Evolutionary conservation across 2,888 invertebrate genomes (phyloP), one percentile per base, ranked within the genome.

Genomic region (Melipona beecheii): DNA sequence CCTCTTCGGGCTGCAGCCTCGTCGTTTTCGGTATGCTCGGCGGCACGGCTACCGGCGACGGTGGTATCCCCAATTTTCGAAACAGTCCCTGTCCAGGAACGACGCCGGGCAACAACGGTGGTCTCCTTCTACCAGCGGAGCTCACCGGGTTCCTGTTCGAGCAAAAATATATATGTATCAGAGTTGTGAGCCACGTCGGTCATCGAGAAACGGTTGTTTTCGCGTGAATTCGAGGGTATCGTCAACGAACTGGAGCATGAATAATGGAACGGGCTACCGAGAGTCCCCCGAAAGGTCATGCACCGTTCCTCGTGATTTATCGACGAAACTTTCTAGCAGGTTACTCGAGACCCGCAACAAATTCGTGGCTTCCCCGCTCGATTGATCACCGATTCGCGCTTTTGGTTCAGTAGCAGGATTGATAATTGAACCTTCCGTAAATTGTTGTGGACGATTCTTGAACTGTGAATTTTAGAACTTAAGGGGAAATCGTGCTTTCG

Each of bases 11-110:
- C 77, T 93, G 90, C 11, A 93, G 80, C 81, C 87, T 92, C 5
- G 93, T 95, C 56, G 92, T 93, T 89, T 93, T 93, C 85, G 90
- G 91, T 17, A 86, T 83, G 69, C 71, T 81, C 17, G 87, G 78
- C n/a, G 87, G 77, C 21, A 85, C 62, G 19, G 78, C 71, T 2
- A 81, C 76, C n/a, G 89, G 81, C 19, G 91, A 82, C 11, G 89
- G 86, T 60, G 56, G 56, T n/a, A 58, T n/a, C 2, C 56, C 56
- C 15, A 58, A 58, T 58, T 58, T 58, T 15, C 56, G 56, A 11
- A 58, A 58, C 15, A 58, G 24, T n/a, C 56, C 56, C 56, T 58
- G 56, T 58, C 56, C 56, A 58, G 56, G 56, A 15, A 58, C 56
- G 13, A 58, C 56, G n/a, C 56, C 56, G 4, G 56, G 13, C n/a